Evolutionary conservation across 2,113 vertebrate genomes (phyloP), one percentile per base, ranked within the genome.

Genomic region (Phodopus roborovskii): DNA sequence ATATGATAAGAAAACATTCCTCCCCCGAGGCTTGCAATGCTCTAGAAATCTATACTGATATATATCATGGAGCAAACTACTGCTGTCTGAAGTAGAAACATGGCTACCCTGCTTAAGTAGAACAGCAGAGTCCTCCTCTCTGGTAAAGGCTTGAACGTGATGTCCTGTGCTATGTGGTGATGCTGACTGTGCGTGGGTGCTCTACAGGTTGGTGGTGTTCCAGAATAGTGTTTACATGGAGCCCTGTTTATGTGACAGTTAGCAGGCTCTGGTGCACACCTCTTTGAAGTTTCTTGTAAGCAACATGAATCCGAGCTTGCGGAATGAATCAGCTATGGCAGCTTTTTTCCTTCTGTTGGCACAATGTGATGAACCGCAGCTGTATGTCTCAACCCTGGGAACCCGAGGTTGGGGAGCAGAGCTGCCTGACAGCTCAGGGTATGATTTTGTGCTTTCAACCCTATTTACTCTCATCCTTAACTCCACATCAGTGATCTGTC

Each of bases 281-380:
- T 94, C 96, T 95, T 96, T 95, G 92, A 96, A 95, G 94, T 95
- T 92, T 88, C 88, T 68, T 93, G 24, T 95, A 97, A 97, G 39
- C 60, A 94, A 30, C 48, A 16, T 96, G 96, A 97, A 96, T 96
- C 24, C 94, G 83, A 95, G 16, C 39, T 60, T 66, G 1, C 81
- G 70, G 42, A 82, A 48, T 77, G 90, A 75, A 83, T 91, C 90
- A 85, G 45, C 70, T 87, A 86, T 95, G 90, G 70, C n/a, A 97
- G 53, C 58, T 77, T 92, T 96, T 96, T 81, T 96, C 15, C 28
- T 94, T 92, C 77, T 96, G 56, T 36, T 75, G 26, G 71, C 79
- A 48, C 17, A n/a, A 45, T 93, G 91, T 95, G 39, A 62, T 82
- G 90, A 91, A n/a, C n/a, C 2, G 39, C n/a, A 53, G 17, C 83